phyloP scores from a whole-genome alignment of 30 jellyfish, hydroid and myxozoan genomes.

The Phacellophora camtschatica region DNA sequence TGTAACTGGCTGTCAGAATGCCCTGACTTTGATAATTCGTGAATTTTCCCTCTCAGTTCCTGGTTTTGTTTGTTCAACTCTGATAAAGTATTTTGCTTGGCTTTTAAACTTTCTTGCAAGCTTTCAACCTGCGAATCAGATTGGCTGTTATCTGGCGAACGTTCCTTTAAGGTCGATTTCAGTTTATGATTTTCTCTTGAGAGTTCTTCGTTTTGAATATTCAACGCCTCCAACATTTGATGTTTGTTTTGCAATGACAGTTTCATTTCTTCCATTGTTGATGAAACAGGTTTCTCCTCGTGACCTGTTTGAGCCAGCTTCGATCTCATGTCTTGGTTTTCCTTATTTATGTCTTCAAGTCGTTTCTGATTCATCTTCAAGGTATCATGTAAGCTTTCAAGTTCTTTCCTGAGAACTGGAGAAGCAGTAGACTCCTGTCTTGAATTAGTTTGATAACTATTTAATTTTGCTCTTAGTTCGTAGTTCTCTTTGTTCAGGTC shows the following conservation, averaged over 20 bases:
- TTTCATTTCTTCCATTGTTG: conserved; percentile 59
- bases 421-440: conserved; percentile 72
- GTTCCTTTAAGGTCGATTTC: conserved; percentile 9
- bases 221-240: conserved; percentile 55
- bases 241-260: conserved; percentile 47
- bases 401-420: conserved; percentile 61
- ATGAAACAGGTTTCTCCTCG: conserved; percentile 55
- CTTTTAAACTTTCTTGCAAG: conserved; percentile 57
- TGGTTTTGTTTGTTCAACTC: conserved; percentile 76
- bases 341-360: conserved; percentile 61
- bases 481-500: conserved; percentile 75
- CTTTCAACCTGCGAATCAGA: conserved; percentile 66
- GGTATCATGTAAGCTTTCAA: conserved; percentile 58
- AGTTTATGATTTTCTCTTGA: conserved; percentile 33
- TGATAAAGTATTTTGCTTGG: conserved; percentile 53
- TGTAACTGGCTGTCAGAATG: conserved; percentile 20
- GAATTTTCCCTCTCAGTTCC: conserved; percentile 50
- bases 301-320: conserved; percentile 47
- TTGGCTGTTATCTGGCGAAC: conserved; percentile 43
- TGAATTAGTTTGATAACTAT: conserved; percentile 2
- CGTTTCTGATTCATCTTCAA: conserved; percentile 47
- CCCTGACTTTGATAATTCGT: conserved; percentile 15
- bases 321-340: conserved; percentile 64
- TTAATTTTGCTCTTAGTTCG: conserved; percentile 57
- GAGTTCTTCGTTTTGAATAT: conserved; percentile 60